Evolutionary conservation across 2,888 invertebrate species (phyloP), one percentile per base, ranked within the genome.

Genomic region (Incurvaria masculella): DNA sequence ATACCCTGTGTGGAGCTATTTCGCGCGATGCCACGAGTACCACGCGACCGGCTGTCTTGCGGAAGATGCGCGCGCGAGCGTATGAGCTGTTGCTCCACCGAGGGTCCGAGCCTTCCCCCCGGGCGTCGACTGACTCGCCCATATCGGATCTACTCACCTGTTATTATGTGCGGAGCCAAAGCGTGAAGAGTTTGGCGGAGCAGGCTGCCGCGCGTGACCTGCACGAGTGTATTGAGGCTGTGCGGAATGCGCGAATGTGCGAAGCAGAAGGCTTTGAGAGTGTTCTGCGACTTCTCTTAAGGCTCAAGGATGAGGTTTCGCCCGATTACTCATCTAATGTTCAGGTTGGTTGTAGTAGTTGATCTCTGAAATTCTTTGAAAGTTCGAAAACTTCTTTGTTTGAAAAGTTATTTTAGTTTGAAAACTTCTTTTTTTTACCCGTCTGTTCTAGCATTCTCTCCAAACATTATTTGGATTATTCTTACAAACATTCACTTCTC

Each of bases 71-170:
- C 49, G 68, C 75, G 3, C 58, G 62, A 47, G 63, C 71, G 0
- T 79, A 69, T 49, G 78, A 75, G 57, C 68, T 79, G 19, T 69
- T 79, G 51, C 58, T 79, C 27, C 73, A 70, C 53, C 75, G 71
- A 56, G 62, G 68, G 10, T 44, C 57, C 1, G 57, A 62, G 52
- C 64, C 64, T 38, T 52, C 68, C 26, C 57, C 64, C 2, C 53
- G 52, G 2, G 51, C 52, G 5, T 58, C 56, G 33, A 61, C 61
- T 33, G 70, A 74, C 33, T 33, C 33, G 48, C 76, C 79, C 1
- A 58, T 70, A 16, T 58, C 63, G 14, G 73, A 73, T 47, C 58
- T 79, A 48, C 53, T 76, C 23, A 64, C 73, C 1, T 65, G 68
- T 57, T 70, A 69, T 53, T 70, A 70, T 48, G 57, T 66, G 5